Conservation (phyloP, 2,113 vertebrate species). For the Dascyllus trimaculatus region DNA sequence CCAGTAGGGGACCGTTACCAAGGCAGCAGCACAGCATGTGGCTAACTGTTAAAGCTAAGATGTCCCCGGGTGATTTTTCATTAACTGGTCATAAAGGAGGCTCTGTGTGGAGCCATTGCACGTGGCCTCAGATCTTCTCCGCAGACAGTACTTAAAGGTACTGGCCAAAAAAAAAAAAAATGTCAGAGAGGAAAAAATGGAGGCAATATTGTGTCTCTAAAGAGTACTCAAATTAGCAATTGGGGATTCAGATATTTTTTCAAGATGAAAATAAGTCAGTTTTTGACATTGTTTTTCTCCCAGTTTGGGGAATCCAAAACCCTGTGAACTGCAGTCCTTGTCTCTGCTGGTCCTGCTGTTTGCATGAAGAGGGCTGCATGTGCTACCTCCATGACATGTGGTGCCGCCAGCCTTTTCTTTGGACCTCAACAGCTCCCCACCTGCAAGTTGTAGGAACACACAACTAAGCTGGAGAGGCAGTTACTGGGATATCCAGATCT, state of each 20-base stretch:
- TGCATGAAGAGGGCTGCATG: slow-evolving; percentile 17
- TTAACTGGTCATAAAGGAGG: slow-evolving; percentile 73
- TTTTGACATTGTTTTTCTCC: neutral
- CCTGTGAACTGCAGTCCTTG: neutral
- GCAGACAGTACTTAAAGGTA: slow-evolving; percentile 15
- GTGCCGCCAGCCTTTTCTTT: slow-evolving; percentile 29
- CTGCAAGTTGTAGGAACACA: slow-evolving; percentile 44
- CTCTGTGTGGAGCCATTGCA: slow-evolving; percentile 59
- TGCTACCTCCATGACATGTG: slow-evolving; percentile 28
- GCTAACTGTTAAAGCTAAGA: slow-evolving; percentile 68
- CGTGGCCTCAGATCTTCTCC: slow-evolving; percentile 48
- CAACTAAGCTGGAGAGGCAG: slow-evolving; percentile 36
- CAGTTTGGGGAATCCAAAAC: slow-evolving; percentile 17
- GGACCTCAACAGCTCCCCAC: slow-evolving; percentile 31
- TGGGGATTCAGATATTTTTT: neutral
- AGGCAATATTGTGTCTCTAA: slow-evolving; percentile 9
- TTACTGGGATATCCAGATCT: slow-evolving; percentile 17
- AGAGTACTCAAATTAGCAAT: slow-evolving; percentile 11
- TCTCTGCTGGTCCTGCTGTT: slow-evolving; percentile 14
- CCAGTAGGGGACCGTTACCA: slow-evolving; percentile 59
- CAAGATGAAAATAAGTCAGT: neutral
- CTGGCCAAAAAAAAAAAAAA: neutral
- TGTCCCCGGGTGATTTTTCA: slow-evolving; percentile 74
- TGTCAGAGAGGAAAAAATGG: slow-evolving; percentile 5
- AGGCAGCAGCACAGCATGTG: slow-evolving; percentile 63